Evolutionary conservation across 2,888 invertebrate species (phyloP), one percentile per base, ranked within the genome.

Genomic region (Microctonus aethiopoides): DNA sequence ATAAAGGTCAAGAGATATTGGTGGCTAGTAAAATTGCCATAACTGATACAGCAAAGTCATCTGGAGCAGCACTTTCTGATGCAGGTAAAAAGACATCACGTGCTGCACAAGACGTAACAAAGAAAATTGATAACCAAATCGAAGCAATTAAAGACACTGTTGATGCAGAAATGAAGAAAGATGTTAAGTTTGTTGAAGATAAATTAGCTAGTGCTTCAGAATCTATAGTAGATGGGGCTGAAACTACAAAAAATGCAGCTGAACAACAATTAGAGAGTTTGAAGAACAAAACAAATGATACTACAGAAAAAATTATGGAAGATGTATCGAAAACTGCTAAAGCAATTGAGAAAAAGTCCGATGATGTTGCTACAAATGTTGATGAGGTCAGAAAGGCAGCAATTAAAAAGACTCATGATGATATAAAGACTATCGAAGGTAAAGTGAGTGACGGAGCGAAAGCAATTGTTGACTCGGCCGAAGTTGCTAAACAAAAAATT

Each of bases 291-390:
- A 39, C 68, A 5, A 41, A 62, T 63, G 89, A 88, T 79, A 87
- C 88, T 77, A 88, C 88, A 76, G 88, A 88, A 9, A 81, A 88
- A 0, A 87, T 88, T n/a, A 88, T 65, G 4, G 69, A 67, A 71
- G 74, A 26, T 36, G 9, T 1, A 16, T 88, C 88, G 5, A 72
- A 73, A 20, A 57, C 64, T 10, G 73, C 57, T 87, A 87, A 68
- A 88, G 87, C 73, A 88, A 88, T 79, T 87, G 88, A 79, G 82
- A 87, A 34, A 83, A 86, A 59, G 88, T 57, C 65, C 6, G 39
- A 71, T 7, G 70, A 72, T 22, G 1, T 75, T 6, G 32, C 62
- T 36, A 41, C 70, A 4, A 65, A 64, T 41, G 64, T 41, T 11
- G 57, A 26, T 29, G 29, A 29, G 7, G 7, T 3, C 7, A 74